Base-by-base conservation (phyloP, 2,888 invertebrate species). In the Chesias legatella region DNA sequence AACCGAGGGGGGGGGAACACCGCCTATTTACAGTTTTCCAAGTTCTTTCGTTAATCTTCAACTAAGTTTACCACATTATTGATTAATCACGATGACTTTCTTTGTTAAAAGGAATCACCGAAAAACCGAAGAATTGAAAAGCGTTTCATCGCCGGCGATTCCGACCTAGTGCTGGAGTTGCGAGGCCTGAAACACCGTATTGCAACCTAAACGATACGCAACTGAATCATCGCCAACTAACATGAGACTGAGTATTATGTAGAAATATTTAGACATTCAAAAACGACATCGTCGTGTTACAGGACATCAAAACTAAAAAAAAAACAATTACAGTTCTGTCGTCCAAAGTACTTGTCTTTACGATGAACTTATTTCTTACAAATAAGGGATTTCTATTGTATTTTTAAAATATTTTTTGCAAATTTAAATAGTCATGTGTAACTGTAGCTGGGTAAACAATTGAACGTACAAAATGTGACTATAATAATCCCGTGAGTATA, bases 101-200 rank as follows among this genome's bases (percentile, higher is more conserved):
- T 63, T 75, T 74, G 56, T 63, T 60, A 55, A 56, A 77, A 88
- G 88, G 75, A 79, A 46, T 45, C 72, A 20, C 52, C 63, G 28
- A 78, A 79, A 48, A 59, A 61, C 22, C 71, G 84, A 51, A 81
- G 89, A 56, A 90, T 92, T 67, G 89, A 91, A 56, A 92, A 92
- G 64, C 88, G 92, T 41, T 92, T 91, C 66, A 89, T 92, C 30
- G 88, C 91, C 1, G 89, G 88, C 48, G 92, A 92, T 67, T 90
- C 91, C 38, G 91, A 90, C 57, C 79, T 92, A 37, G 92, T 91
- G 3, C 79, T 89, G 27, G 91, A 93, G 73, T 86, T 93, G 35
- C 89, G 91, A 53, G 90, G 91, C 36, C 81, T 93, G 37, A 92
- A 92, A 73, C 91, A 91, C 67, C 84, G 83, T 63, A 88, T 88